Conservation (phyloP, 2,888 invertebrate genomes). For the Drosophila barbarae region DNA sequence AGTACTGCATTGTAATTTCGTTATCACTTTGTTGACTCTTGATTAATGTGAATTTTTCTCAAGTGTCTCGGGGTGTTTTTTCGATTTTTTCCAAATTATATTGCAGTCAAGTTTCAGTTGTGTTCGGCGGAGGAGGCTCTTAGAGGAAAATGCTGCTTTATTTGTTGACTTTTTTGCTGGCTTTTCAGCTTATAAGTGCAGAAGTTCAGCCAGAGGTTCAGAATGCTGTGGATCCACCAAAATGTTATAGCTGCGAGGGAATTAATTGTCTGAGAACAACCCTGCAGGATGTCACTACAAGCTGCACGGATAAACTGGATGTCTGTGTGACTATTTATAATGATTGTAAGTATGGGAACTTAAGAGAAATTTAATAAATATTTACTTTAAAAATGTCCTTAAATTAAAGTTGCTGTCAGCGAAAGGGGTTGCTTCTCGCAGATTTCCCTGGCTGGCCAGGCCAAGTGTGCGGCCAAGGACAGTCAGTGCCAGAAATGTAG, state of each 20-base stretch:
- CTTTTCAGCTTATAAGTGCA: conserved; percentile 13
- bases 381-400: neutral
- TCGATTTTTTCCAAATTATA: conserved; percentile 18
- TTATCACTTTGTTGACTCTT: conserved; percentile 23
- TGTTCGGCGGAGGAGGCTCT: conserved; percentile 12
- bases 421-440: conserved; percentile 71
- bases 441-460: conserved; percentile 56
- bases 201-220: neutral
- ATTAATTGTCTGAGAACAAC: conserved; percentile 73
- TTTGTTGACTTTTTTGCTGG: conserved; percentile 43
- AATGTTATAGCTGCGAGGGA: conserved; percentile 75
- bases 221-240: conserved; percentile 43
- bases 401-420: conserved; percentile 52
- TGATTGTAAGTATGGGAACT: conserved; percentile 59
- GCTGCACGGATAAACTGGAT: conserved; percentile 72
- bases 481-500: conserved; percentile 70
- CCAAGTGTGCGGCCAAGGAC: conserved; percentile 60
- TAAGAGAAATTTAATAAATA: neutral
- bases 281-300: conserved; percentile 50
- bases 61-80: conserved; percentile 37
- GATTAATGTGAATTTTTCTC: conserved; percentile 25
- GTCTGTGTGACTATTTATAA: conserved; percentile 76
- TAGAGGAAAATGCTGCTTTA: conserved; percentile 39
- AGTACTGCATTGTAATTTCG: conserved; percentile 28
- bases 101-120: conserved; percentile 46